Conservation (phyloP, 2,797 vertebrate genomes). For the Acanthopagrus latus region DNA sequence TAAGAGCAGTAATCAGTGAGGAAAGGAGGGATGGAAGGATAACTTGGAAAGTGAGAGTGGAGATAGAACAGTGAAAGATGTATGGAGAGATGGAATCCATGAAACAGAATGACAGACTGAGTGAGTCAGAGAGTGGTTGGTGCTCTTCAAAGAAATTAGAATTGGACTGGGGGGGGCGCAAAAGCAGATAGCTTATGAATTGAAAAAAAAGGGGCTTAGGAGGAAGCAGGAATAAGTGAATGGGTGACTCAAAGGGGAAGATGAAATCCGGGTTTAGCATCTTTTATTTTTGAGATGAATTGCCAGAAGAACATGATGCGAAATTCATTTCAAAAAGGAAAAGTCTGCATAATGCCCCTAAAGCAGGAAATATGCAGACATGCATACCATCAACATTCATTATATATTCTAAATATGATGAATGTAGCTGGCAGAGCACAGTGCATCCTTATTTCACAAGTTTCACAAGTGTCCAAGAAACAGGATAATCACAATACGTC, state of each 20-base stretch:
- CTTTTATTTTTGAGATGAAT: conserved; percentile 27
- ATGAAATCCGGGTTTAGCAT: conserved; percentile 25
- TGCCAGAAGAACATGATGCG: conserved; percentile 23
- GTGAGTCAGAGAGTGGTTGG: conserved; percentile 22
- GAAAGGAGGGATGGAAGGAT: neutral
- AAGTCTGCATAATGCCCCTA: conserved; percentile 3
- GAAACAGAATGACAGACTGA: conserved; percentile 4
- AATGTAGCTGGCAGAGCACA: neutral
- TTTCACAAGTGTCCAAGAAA: neutral
- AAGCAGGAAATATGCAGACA: conserved; percentile 8
- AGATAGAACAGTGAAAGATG: conserved; percentile 2
- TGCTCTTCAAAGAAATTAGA: conserved; percentile 23
- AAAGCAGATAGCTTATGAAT: conserved; percentile 30
- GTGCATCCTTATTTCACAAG: neutral
- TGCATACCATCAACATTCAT: neutral
- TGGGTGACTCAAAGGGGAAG: conserved; percentile 40
- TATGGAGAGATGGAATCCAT: neutral
- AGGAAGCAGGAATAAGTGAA: conserved; percentile 29
- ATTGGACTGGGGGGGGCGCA: neutral
- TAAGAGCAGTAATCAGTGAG: conserved; percentile 1
- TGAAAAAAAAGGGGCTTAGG: conserved; percentile 14
- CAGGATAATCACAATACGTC: neutral
- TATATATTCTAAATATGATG: conserved; percentile 5
- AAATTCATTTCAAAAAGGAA: conserved; percentile 8
- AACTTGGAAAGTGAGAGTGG: neutral